These are phyloP conservation scores for Furcifer pardalis DNA, from an alignment of 2,797 vertebrate species.

Conservation along the genomic window DNA sequence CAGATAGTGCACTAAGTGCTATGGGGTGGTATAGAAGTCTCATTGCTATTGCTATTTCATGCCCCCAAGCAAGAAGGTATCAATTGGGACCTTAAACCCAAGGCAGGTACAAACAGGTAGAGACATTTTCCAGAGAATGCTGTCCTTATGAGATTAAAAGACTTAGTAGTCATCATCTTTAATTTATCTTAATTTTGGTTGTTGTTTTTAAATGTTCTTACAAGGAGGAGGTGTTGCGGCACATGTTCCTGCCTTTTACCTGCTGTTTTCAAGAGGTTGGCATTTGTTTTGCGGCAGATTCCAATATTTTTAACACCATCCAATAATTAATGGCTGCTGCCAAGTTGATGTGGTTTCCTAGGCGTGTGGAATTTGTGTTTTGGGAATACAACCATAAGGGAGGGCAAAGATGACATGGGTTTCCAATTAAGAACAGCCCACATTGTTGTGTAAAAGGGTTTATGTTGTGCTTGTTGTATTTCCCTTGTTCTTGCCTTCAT, in stretches of 20 bases:
- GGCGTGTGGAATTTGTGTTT: background rate
- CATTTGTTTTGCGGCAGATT: background rate
- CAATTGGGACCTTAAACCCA: background rate
- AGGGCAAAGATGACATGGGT: background rate
- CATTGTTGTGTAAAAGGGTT: background rate
- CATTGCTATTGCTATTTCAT: no score
- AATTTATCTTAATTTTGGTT: no score
- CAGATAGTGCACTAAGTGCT: no score
- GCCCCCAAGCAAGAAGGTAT: no score
- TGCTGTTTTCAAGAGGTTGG: background rate
- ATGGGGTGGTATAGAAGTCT: no score
- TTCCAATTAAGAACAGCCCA: conserved; percentile 22
- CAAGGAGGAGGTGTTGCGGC: background rate
- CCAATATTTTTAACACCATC: background rate
- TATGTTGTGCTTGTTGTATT: background rate
- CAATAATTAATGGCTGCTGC: background rate
- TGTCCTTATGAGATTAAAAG: background rate
- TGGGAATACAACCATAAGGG: background rate
- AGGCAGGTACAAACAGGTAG: background rate
- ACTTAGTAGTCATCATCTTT: background rate
- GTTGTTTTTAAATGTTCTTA: background rate
- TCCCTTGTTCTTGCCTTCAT: background rate
- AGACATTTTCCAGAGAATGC: background rate
- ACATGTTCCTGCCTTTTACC: background rate
- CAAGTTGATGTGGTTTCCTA: background rate